Evolutionary conservation across 2,888 invertebrate genomes (phyloP), one percentile per base, ranked within the genome.

Genomic region (Aspidiotus destructor): DNA sequence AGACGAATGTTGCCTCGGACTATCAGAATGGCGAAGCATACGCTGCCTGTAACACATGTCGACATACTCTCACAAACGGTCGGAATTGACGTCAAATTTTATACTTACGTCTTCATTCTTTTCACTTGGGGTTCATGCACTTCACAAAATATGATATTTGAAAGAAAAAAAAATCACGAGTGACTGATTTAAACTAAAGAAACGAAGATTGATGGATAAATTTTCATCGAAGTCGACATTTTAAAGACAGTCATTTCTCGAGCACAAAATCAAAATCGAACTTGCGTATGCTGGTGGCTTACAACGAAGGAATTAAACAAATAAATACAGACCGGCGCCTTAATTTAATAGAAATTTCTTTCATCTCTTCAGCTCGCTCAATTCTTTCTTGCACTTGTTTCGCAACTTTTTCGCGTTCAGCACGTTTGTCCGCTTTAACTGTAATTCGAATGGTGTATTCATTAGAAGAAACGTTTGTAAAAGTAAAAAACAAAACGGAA

Each of bases 391-490:
- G 89, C 72, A 87, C 86, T 78, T 90, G 88, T 71, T 94, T 87
- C 76, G 90, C 89, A 62, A 85, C 82, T 73, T 92, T 87, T 76
- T 89, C 85, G 72, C 89, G 88, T 79, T 93, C 92, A 41, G 92
- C 92, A 74, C 89, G 87, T 80, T 95, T 94, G 79, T 96, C 96
- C 60, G 92, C 92, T 78, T 93, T 93, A 80, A 90, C 95, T 95
- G 78, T 28, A 79, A 72, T 41, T 2, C 28, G 15, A 57, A 11
- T n/a, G 15, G 57, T 16, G 10, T 11, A 57, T 57, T 57, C 10
- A 7, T 17, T 13, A 48, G 6, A 28, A 28, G 5, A 28, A 5
- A 28, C 28, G 28, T 28, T 5, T 5, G 5, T 5, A 28, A 28
- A 48, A 48, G 10, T 48, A 58, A 53, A 71, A 63, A 10, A n/a